Evolutionary conservation across 2,797 vertebrate genomes (phyloP), one percentile per base, ranked within the genome.

Genomic region (Urosaurus nigricauda): DNA sequence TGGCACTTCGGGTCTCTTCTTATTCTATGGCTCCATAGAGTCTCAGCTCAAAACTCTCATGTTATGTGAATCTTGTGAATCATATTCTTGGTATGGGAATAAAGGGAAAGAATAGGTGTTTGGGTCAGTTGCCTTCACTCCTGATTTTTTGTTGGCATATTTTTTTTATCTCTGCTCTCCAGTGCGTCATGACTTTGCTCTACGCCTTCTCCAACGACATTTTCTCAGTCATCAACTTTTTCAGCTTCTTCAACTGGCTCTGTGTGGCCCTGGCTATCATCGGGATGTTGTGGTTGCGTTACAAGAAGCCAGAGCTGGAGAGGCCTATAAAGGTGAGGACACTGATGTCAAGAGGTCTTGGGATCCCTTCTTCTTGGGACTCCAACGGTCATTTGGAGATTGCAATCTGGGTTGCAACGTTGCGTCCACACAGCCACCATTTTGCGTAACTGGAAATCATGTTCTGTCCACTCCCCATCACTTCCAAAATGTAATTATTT

Each of bases 201-300:
- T 99, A 99, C 1, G 98, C 99, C 92, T 98, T 99, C 97, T 99
- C 99, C 96, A 97, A 96, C 0, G 96, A 99, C 96, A 99, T 99
- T 91, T 99, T 98, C 97, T 99, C 98, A 1, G 98, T 99, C 96
- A 99, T 99, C 93, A 99, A 99, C 97, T 99, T 99, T 98, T 99
- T 99, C 98, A 99, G 98, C 96, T 99, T 99, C 97, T 99, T 99
- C 95, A 99, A 99, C 97, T 99, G 99, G 99, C 98, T 99, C 14
- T 99, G 99, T 0, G 99, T 99, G 89, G 99, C 98, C 60, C 92
- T 99, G 97, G 99, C 99, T 3, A 99, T 99, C 94, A 12, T 98
- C 0, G 99, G 99, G 3, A 99, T 99, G 98, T 97, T 99, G 97
- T 99, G 98, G 98, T 97, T 99, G 9, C 98, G 99, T 17, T 98